phyloP scores from a whole-genome alignment of 2,888 invertebrate species.

The Rotaria magnacalcarata region DNA sequence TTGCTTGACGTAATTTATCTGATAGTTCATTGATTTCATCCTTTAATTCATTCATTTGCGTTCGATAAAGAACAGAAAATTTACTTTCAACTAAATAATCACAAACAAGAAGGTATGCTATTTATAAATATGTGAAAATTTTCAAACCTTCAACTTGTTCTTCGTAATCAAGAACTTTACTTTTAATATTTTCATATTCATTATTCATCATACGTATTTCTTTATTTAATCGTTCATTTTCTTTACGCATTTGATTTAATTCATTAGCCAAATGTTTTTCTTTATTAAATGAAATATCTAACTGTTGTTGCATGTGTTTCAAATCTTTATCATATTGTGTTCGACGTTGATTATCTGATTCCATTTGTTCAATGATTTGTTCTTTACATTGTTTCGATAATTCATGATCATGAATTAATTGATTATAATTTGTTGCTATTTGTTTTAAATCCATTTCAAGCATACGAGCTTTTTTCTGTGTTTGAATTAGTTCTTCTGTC shows the following conservation, averaged over 20 bases:
- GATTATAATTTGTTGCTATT: background rate
- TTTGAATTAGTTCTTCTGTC: background rate
- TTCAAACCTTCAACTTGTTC: constrained; percentile 19
- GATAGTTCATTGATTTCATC: constrained; percentile 33
- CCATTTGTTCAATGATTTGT: constrained; percentile 8
- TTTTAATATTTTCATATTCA: constrained; percentile 31
- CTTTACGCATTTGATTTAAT: constrained; percentile 11
- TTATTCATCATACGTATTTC: background rate
- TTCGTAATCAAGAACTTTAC: constrained; percentile 17
- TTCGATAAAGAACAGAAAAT: constrained; percentile 27
- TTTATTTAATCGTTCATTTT: constrained; percentile 6
- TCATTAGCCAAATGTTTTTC: background rate
- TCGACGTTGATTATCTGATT: constrained; percentile 25
- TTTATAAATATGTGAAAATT: too few species aligned
- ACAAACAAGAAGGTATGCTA: too few species aligned
- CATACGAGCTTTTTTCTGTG: background rate
- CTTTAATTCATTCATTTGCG: constrained; percentile 37
- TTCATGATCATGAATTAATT: constrained; percentile 21
- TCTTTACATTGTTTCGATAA: background rate
- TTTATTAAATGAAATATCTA: background rate
- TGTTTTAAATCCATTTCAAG: constrained; percentile 31
- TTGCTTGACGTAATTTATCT: background rate
- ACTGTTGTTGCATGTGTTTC: background rate
- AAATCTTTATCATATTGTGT: constrained; percentile 28
- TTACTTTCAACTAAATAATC: constrained; percentile 29